Base-by-base conservation (phyloP, 92 coral and sea anemone genomes). In the Palythoa grandiflora region DNA sequence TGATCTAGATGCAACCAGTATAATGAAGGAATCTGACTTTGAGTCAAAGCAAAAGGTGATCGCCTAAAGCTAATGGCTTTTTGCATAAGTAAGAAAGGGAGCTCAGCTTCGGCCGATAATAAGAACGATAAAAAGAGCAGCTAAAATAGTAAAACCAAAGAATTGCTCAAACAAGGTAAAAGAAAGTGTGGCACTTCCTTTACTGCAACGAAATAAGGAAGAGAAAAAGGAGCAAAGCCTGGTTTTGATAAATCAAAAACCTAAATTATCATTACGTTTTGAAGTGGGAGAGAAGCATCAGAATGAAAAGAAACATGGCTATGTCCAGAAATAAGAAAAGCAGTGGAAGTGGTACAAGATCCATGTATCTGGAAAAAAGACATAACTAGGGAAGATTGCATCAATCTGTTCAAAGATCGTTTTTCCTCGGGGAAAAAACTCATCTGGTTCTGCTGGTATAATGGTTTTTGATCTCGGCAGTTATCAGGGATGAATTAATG, bases 371-470 rank as follows among this genome's bases (percentile, higher is more conserved):
- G 79, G 53, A 28, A 17, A 40, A 52, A 75, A 75, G 79, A 37
- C 20, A 35, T 75, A 66, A 21, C 35, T 44, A 75, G 53, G 15
- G 54, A 17, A 50, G 88, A 75, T 4, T 85, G 89, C 59, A 38
- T 86, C 28, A 60, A 75, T 57, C 54, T 20, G 52, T 71, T 61
- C 5, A 86, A 75, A 60, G 89, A 86, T 74, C 40, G 75, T 86
- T 71, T 86, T 75, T 60, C 89, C 84, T 38, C 73, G 51, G 73
- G 89, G 89, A 20, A 16, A 86, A 54, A 86, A 81, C 39, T 44
- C 83, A 28, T 83, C 68, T 5, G 89, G 87, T 16, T 35, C 51
- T 63, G 87, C 79, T 35, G 36, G 87, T 84, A 51, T 44, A 38
- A 84, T 84, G 88, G 78, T 68, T 48, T 66, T 71, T 66, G 55